Evolutionary conservation across 2,797 vertebrate species (phyloP), one percentile per base, ranked within the genome.

Genomic region (Megalops cyprinoides): DNA sequence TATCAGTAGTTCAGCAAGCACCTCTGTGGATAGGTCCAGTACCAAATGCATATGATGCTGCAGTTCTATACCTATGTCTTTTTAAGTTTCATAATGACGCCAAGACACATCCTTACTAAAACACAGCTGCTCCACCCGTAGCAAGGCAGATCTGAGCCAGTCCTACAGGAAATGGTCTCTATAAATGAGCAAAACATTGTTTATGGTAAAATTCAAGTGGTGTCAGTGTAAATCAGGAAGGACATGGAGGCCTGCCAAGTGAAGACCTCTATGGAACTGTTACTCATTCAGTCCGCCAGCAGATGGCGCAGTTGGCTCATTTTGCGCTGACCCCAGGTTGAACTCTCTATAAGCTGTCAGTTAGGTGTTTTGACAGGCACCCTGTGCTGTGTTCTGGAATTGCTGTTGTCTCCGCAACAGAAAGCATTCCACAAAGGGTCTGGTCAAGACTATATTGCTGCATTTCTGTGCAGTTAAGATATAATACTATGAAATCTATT

Each of bases 231-330:
- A n/a, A 20, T 71, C 15, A 44, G 18, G 7, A 34, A 34, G 12
- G 28, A 4, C 60, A 2, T 8, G 23, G 67, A 71, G 5, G 9
- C 9, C 34, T n/a, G 37, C 67, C 20, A 20, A n/a, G 67, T 71
- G 37, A 71, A 42, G 37, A 42, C 5, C 8, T 7, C 20, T n/a
- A 20, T 14, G 37, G 15, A 25, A 6, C 31, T 31, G 14, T 39
- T 69, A 15, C 1, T 69, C 37, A 15, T 39, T 39, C 39, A 71
- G 37, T 51, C 9, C 23, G 18, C 86, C 89, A 89, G 73, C 67
- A 85, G 89, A 81, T 46, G 88, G 86, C 69, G 82, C 1, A 25
- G 6, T 60, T 12, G 67, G 18, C 78, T 46, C 55, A 78, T 46
- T 78, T 14, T 42, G 15, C 67, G 71, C 67, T n/a, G 37, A 42